Evolutionary conservation across 2,113 vertebrate species (phyloP).

Genomic region (Vimba vimba): DNA sequence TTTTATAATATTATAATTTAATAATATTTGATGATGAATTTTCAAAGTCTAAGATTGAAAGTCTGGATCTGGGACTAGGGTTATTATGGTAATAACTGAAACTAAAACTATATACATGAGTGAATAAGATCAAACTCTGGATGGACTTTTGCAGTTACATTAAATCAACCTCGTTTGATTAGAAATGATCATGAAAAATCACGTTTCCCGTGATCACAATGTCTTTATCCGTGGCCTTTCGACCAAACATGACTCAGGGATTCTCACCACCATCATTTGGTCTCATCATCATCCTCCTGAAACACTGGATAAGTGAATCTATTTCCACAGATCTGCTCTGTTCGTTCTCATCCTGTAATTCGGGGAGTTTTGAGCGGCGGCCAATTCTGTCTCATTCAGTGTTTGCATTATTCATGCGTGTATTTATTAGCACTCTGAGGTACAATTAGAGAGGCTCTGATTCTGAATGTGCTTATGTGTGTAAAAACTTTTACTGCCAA

Average conservation of each 20-base stretch:
- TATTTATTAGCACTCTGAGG: conserved; percentile 81
- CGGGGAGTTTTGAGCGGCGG: conserved; percentile 70
- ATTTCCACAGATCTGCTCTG: neutral
- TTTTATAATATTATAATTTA: neutral
- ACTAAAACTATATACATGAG: too few relatives aligned
- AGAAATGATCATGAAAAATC: neutral
- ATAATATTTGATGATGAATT: neutral
- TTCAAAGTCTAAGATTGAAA: neutral
- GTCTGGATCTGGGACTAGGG: neutral
- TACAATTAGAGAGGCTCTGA: conserved; percentile 78
- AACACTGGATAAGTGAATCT: neutral
- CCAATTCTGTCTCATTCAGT: conserved; percentile 72
- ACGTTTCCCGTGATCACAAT: neutral
- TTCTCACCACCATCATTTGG: conserved; percentile 8
- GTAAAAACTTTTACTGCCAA: conserved; percentile 41
- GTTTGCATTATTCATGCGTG: conserved; percentile 77
- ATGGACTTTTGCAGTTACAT: neutral
- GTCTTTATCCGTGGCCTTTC: neutral
- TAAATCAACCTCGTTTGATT: neutral
- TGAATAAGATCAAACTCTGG: too few relatives aligned
- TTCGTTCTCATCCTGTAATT: conserved; percentile 68
- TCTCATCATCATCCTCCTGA: neutral
- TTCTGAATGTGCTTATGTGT: conserved; percentile 70
- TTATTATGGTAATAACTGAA: too few relatives aligned
- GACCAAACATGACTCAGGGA: neutral